These are phyloP conservation scores for Myrmophylax atrothorax DNA, from an alignment of 2,113 vertebrate genomes.

Conservation along the genomic window DNA sequence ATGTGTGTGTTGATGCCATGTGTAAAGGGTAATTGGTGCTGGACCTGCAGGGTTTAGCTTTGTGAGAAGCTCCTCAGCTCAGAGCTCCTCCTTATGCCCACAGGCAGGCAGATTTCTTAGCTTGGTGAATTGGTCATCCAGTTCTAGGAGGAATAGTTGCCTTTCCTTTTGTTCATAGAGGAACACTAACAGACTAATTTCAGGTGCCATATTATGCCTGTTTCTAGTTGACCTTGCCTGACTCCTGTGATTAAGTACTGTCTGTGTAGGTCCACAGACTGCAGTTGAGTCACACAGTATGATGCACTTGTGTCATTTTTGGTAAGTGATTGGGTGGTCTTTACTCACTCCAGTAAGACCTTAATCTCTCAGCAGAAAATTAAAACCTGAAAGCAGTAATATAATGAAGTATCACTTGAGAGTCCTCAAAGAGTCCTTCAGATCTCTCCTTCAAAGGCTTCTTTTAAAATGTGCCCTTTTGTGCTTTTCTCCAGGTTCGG, in stretches of 20 bases:
- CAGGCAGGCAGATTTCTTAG: background rate
- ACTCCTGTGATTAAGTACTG: background rate
- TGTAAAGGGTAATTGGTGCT: background rate
- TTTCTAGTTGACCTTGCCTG: background rate
- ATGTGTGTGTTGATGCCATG: background rate
- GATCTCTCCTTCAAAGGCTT: background rate
- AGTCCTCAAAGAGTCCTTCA: background rate
- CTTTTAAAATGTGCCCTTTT: background rate
- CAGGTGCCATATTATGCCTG: background rate
- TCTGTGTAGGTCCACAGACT: background rate
- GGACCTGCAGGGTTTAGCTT: background rate
- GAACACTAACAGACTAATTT: background rate
- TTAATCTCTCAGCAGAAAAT: background rate
- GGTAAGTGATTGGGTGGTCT: background rate
- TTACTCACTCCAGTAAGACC: background rate
- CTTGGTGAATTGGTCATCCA: background rate
- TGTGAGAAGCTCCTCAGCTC: background rate
- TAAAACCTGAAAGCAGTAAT: background rate
- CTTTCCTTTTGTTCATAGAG: background rate
- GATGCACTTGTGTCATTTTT: background rate
- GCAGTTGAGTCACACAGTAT: background rate
- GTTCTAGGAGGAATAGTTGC: background rate
- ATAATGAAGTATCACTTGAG: background rate
- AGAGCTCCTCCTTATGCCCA: background rate
- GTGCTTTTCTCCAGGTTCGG: background rate